Percentiles rank a stretch among this genome's conserved stretches.
These are phyloP conservation scores for Dicyrtomina minuta DNA, from an alignment of 2,888 invertebrate species.

Conservation along the genomic window DNA sequence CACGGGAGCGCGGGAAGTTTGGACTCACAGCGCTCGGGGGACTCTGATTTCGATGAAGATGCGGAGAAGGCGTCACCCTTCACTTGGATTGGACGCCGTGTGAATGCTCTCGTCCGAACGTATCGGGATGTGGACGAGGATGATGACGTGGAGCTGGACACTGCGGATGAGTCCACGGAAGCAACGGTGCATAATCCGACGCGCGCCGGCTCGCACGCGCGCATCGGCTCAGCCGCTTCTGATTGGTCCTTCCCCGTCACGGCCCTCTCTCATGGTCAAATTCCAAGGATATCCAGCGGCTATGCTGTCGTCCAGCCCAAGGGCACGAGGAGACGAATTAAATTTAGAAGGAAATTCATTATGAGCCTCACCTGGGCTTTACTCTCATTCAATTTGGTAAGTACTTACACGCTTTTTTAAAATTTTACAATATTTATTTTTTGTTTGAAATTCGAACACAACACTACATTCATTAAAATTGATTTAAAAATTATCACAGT, in stretches of 20 bases:
- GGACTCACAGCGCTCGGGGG: neutral
- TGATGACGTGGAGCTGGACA: too few species aligned
- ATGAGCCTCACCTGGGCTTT: neutral
- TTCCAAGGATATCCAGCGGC: neutral
- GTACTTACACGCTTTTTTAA: neutral
- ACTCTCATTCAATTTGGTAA: neutral
- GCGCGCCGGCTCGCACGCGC: too few species aligned
- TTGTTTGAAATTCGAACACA: neutral
- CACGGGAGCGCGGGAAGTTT: too few species aligned
- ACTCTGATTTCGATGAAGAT: conserved; percentile 8
- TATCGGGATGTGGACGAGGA: neutral
- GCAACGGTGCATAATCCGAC: too few species aligned
- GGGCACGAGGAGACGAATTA: neutral
- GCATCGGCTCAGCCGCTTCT: too few species aligned
- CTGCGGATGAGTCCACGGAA: neutral
- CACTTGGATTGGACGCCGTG: conserved; percentile 4
- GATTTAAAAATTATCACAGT: too few species aligned
- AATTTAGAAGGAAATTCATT: neutral
- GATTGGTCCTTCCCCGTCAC: too few species aligned
- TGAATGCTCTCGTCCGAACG: neutral
- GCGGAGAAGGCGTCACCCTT: neutral
- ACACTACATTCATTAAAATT: neutral
- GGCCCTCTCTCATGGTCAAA: too few species aligned
- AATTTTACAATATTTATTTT: neutral
- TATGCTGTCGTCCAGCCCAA: neutral